phyloP scores from a whole-genome alignment of 1,140 invertebrate genomes.

The Trachymyrmex septentrionalis region DNA sequence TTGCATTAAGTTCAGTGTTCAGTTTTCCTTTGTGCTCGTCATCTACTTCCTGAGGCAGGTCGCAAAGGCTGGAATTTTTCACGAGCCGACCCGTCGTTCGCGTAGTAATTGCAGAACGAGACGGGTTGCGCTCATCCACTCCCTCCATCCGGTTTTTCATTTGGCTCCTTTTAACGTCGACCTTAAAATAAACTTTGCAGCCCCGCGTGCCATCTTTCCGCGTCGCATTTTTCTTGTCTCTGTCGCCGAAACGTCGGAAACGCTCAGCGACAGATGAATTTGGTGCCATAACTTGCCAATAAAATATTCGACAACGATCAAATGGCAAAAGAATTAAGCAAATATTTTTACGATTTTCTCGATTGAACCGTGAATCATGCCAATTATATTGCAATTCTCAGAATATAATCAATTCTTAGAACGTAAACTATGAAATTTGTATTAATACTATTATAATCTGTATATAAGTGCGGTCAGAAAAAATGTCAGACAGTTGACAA shows the following conservation, averaged over 20 bases:
- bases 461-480: not conserved
- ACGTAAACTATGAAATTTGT: not conserved
- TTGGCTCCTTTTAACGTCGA: constrained; percentile 76
- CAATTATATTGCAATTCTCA: not conserved
- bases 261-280: not conserved
- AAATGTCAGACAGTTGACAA: constrained; percentile 15
- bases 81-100: constrained; percentile 33
- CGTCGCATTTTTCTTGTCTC: constrained; percentile 39
- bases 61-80: constrained; percentile 59
- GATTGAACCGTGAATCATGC: constrained; percentile 4
- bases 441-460: not conserved
- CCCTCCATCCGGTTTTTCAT: constrained; percentile 76
- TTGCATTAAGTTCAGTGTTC: constrained; percentile 19
- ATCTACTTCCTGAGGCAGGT: constrained; percentile 52
- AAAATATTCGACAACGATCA: constrained; percentile 12
- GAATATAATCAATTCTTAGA: not conserved
- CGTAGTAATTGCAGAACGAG: constrained; percentile 73
- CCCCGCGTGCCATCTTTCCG: constrained; percentile 56
- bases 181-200: constrained; percentile 79
- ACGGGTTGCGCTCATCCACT: constrained; percentile 57
- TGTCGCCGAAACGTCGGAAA: constrained; percentile 30
- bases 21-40: constrained; percentile 40
- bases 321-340: not conserved
- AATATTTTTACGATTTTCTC: not conserved
- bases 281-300: not conserved